A percentile compares a stretch with the other conserved stretches of the same genome.
phyloP scores from a whole-genome alignment of 92 coral and sea anemone genomes.

The Actinostola sp. region DNA sequence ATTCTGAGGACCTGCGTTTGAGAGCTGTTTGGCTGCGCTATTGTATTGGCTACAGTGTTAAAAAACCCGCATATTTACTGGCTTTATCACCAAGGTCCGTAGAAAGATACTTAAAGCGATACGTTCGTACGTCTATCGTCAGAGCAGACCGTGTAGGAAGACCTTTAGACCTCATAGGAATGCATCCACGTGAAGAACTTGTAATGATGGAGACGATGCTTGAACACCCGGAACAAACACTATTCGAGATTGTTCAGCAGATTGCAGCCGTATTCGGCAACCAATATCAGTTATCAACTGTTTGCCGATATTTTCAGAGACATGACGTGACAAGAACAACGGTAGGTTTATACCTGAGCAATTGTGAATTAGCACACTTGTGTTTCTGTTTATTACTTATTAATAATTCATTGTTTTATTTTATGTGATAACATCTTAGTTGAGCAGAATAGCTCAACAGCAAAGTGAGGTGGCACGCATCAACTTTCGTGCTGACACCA shows the following conservation, averaged over 20 bases:
- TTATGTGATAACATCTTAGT: neutral
- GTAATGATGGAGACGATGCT: slow-evolving; percentile 36
- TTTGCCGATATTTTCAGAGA: slow-evolving; percentile 37
- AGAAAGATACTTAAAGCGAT: neutral
- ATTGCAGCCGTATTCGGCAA: slow-evolving; percentile 25
- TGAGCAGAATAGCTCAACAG: slow-evolving; percentile 17
- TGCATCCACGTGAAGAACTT: slow-evolving; percentile 56
- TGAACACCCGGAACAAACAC: slow-evolving; percentile 42
- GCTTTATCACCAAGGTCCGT: slow-evolving; percentile 16
- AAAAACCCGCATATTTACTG: slow-evolving; percentile 9
- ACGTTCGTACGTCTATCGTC: slow-evolving; percentile 3
- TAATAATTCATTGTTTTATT: too few species aligned
- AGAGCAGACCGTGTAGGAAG: slow-evolving; percentile 24
- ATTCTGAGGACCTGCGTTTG: slow-evolving; percentile 11
- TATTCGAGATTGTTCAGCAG: slow-evolving; percentile 16
- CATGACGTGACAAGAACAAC: slow-evolving; percentile 28
- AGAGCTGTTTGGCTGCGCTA: slow-evolving; percentile 5
- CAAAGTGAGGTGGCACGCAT: slow-evolving; percentile 24
- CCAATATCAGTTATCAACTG: slow-evolving; percentile 17
- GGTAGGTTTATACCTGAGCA: slow-evolving; percentile 8
- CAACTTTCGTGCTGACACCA: slow-evolving; percentile 14
- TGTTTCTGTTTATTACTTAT: too few species aligned
- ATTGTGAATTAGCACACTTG: too few species aligned
- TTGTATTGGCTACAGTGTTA: neutral
- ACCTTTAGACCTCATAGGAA: slow-evolving; percentile 19